A percentile compares a stretch with the other conserved stretches of the same genome.
Evolutionary conservation across 1,140 invertebrate species (phyloP).

Genomic region (Aphelinus atriplicis): DNA sequence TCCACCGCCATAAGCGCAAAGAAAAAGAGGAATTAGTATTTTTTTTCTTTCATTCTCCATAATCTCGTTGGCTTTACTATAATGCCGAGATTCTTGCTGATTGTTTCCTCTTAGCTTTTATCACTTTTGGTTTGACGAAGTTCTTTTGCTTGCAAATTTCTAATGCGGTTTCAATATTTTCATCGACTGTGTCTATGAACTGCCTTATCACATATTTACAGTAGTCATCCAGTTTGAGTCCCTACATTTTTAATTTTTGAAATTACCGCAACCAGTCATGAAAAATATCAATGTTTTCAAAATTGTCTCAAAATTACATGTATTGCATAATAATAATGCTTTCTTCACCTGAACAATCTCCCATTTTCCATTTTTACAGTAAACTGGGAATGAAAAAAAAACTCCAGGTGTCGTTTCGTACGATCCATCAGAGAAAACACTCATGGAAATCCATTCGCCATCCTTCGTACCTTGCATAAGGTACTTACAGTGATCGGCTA

Average conservation of each 20-base stretch:
- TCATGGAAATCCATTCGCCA: constrained; percentile 45
- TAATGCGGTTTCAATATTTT: not conserved
- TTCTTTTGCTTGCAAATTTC: not conserved
- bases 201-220: not conserved
- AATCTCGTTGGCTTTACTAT: too few species aligned
- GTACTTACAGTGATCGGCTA: constrained; percentile 42
- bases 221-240: not conserved
- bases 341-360: constrained; percentile 41
- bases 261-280: not conserved
- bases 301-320: not conserved
- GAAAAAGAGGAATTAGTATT: too few species aligned
- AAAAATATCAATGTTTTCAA: not conserved
- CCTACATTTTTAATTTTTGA: not conserved
- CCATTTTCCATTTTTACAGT: constrained; percentile 34
- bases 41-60: too few species aligned
- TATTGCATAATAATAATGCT: not conserved
- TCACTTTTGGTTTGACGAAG: too few species aligned
- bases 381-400: constrained; percentile 43
- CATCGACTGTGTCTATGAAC: not conserved
- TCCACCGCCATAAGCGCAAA: too few species aligned
- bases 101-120: too few species aligned
- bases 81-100: too few species aligned
- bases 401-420: constrained; percentile 29
- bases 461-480: constrained; percentile 38
- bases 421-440: constrained; percentile 41